A percentile compares a stretch with the other conserved stretches of the same genome.
Evolutionary conservation across 2,888 invertebrate species (phyloP).

Genomic region (Notodonta dromedarius): DNA sequence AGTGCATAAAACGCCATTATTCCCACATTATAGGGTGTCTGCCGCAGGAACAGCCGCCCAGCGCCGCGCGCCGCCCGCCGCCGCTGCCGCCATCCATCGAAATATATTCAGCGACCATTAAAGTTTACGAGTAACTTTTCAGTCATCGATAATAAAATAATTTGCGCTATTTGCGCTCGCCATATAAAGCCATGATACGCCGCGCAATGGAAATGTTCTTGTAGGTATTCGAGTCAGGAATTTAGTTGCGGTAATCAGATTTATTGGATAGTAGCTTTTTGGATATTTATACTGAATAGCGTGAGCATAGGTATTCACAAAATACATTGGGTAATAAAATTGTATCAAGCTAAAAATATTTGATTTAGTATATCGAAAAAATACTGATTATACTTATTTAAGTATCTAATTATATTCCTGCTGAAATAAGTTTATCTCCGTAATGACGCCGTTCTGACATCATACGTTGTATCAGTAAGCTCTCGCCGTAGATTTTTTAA

Average conservation of each 20-base stretch:
- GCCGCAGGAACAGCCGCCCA: slow-evolving; percentile 4
- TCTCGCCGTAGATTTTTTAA: slow-evolving; percentile 37
- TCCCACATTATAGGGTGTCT: slow-evolving; percentile 14
- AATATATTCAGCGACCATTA: slow-evolving; percentile 53
- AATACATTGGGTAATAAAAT: too few relatives aligned
- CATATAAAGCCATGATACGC: slow-evolving; percentile 21
- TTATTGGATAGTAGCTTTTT: not conserved
- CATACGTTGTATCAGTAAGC: slow-evolving; percentile 12
- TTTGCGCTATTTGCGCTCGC: slow-evolving; percentile 50
- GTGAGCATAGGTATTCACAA: not conserved
- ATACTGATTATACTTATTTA: too few relatives aligned
- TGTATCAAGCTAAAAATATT: too few relatives aligned
- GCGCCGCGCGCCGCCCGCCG: slow-evolving; percentile 17
- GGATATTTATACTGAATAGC: slow-evolving; percentile 8
- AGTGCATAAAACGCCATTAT: slow-evolving; percentile 15
- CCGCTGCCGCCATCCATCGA: slow-evolving; percentile 43
- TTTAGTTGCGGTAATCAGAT: not conserved
- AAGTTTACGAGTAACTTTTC: slow-evolving; percentile 68
- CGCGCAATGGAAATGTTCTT: not conserved
- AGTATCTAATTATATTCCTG: too few relatives aligned
- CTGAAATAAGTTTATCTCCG: not conserved
- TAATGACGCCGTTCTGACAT: not conserved
- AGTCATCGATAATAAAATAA: slow-evolving; percentile 60
- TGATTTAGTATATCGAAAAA: too few relatives aligned
- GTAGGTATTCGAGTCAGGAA: slow-evolving; percentile 6